phyloP scores from a whole-genome alignment of 2,888 invertebrate genomes.

The Cynaeus angustus region DNA sequence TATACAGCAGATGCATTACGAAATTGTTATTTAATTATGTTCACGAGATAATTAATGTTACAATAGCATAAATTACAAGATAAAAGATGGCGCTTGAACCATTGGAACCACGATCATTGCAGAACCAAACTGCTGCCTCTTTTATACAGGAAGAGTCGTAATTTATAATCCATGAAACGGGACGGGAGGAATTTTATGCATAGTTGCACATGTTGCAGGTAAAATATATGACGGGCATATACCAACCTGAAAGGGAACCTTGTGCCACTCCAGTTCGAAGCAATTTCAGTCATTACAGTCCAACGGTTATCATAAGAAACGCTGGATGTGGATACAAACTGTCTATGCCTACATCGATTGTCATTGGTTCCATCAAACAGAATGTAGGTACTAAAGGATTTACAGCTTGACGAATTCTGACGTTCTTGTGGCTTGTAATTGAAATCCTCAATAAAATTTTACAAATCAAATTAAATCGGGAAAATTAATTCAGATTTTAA shows the following conservation, averaged over 20 bases:
- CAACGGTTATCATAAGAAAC: not conserved
- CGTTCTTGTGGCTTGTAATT: too few relatives aligned
- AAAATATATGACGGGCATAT: conserved; percentile 42
- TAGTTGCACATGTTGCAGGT: conserved; percentile 54
- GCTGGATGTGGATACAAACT: not conserved
- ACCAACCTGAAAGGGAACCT: conserved; percentile 18
- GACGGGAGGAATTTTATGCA: conserved; percentile 52
- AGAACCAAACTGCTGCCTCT: conserved; percentile 20
- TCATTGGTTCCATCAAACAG: too few relatives aligned
- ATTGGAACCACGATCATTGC: conserved; percentile 27
- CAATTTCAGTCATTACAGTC: conserved; percentile 20
- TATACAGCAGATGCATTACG: conserved; percentile 43
- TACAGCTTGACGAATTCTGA: too few relatives aligned
- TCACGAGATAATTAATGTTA: conserved; percentile 48
- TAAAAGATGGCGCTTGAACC: conserved; percentile 19
- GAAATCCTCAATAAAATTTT: too few relatives aligned
- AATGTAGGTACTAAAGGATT: too few relatives aligned
- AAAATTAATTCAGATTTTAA: too few relatives aligned
- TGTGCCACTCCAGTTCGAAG: conserved; percentile 19
- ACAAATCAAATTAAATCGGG: too few relatives aligned
- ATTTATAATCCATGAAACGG: conserved; percentile 53
- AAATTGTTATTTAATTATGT: conserved; percentile 48
- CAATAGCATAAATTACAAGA: conserved; percentile 44
- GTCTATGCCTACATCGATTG: not conserved
- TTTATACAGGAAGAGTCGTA: conserved; percentile 39